Conservation (phyloP, 2,113 vertebrate species). For the Microtus richardsoni region DNA sequence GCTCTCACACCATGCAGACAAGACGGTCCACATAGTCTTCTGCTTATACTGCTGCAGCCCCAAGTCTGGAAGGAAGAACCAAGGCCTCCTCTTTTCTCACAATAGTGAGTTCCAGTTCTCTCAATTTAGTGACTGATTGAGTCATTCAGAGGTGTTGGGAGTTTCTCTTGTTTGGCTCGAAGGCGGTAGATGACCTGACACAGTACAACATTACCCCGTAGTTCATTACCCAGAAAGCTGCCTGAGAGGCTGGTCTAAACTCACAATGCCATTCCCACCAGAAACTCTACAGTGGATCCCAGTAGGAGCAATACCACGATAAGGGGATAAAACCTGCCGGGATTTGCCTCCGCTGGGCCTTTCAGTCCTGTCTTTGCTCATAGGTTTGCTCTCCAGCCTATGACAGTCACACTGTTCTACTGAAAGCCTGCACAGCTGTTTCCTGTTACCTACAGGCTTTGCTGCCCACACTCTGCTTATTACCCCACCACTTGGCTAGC, state of each 20-base stretch:
- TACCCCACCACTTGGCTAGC: neutral
- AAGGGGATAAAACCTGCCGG: neutral
- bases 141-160: neutral
- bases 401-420: no score
- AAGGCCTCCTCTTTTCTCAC: neutral
- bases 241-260: neutral
- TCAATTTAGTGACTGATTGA: slow-evolving; percentile 7
- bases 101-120: neutral
- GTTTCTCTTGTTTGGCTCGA: neutral
- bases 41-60: neutral
- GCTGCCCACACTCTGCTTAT: neutral
- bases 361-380: neutral
- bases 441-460: slow-evolving; percentile 6
- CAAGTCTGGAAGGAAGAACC: neutral
- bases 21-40: neutral
- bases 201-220: neutral
- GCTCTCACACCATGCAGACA: neutral
- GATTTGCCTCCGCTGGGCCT: neutral
- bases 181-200: neutral
- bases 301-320: neutral
- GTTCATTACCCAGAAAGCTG: slow-evolving; percentile 2
- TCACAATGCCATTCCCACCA: neutral
- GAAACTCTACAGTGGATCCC: neutral
- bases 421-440: neutral
- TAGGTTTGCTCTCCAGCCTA: neutral